Conservation (phyloP, 1,140 invertebrate species). For the Oncopodura yosiiana region DNA sequence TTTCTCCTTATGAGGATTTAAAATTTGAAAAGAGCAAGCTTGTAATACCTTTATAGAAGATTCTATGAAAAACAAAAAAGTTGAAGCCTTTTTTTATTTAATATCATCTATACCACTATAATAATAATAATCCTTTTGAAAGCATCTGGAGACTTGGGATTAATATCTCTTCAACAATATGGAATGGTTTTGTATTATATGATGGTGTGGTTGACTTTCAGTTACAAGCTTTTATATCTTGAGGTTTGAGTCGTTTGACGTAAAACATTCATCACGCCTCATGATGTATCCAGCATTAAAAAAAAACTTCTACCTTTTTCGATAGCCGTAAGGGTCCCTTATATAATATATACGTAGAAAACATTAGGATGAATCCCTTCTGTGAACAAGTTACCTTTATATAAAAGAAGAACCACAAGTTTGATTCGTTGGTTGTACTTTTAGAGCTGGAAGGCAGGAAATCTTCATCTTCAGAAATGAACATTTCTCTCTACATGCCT, state of each 20-base stretch:
- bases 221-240: conserved; percentile 8
- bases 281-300: conserved; percentile 11
- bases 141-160: neutral
- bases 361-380: too few species aligned
- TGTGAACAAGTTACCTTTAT: too few species aligned
- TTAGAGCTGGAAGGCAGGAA: too few species aligned
- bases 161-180: too few species aligned
- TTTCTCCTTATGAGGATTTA: neutral
- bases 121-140: neutral
- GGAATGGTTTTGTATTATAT: neutral
- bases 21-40: neutral
- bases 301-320: too few species aligned
- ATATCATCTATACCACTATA: neutral
- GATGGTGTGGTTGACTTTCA: neutral
- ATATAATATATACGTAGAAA: neutral
- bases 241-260: conserved; percentile 25
- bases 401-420: too few species aligned
- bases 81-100: neutral
- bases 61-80: conserved; percentile 1
- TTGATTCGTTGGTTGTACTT: too few species aligned
- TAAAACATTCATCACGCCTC: conserved; percentile 30
- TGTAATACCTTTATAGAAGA: neutral
- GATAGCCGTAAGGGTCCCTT: conserved; percentile 25
- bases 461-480: too few species aligned
- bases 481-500: too few species aligned